Evolutionary conservation across 2,888 invertebrate species (phyloP).

Genomic region (Coecobrya sp.): DNA sequence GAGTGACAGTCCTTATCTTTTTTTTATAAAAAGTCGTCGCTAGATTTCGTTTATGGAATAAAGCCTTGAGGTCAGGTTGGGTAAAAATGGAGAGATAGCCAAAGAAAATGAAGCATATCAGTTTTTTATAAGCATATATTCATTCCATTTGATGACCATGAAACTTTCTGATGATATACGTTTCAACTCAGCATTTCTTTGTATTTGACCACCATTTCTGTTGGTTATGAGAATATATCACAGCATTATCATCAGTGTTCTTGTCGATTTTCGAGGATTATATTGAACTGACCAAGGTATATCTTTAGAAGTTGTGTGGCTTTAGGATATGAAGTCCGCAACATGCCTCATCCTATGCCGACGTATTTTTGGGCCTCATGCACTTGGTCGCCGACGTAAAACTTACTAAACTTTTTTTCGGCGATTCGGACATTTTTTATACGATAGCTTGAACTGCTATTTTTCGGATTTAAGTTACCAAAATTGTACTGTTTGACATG

Average conservation of each 20-base stretch:
- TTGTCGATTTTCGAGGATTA: background rate
- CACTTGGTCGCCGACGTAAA: too few relatives aligned
- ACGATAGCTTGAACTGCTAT: too few relatives aligned
- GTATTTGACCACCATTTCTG: background rate
- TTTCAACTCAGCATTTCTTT: constrained; percentile 7
- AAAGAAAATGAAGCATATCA: background rate
- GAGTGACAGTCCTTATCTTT: constrained; percentile 84
- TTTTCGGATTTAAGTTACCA: too few relatives aligned
- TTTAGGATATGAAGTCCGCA: too few relatives aligned
- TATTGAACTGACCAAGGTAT: background rate
- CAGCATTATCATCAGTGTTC: constrained; percentile 36
- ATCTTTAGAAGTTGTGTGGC: background rate
- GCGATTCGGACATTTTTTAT: too few relatives aligned
- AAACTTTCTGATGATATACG: background rate
- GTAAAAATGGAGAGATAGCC: constrained; percentile 45
- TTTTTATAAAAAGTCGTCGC: constrained; percentile 29
- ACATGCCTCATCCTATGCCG: too few relatives aligned
- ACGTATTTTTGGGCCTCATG: too few relatives aligned
- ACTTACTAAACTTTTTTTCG: too few relatives aligned
- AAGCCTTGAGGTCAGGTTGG: constrained; percentile 78
- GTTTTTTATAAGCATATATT: background rate
- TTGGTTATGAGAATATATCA: constrained; percentile 6
- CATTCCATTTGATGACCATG: background rate
- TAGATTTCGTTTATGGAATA: constrained; percentile 33
- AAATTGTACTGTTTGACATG: too few relatives aligned